Percentiles rank a stretch among this genome's conserved stretches.
Evolutionary conservation across 2,797 vertebrate species (phyloP).

Genomic region (Strix occidentalis): DNA sequence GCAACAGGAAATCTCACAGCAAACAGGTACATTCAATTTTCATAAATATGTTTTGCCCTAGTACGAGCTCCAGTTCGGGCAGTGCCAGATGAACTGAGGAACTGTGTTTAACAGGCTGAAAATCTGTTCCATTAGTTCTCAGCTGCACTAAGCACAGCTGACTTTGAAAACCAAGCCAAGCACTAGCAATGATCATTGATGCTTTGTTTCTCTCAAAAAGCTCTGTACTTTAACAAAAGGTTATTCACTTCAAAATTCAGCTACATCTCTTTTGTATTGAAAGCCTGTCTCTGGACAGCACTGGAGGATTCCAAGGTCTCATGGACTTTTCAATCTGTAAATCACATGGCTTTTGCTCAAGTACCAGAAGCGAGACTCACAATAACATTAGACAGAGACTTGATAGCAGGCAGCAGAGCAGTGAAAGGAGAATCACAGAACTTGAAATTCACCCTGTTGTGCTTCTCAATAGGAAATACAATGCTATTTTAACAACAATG

Average conservation of each 20-base stretch:
- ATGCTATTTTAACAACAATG: background rate
- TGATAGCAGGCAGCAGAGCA: background rate
- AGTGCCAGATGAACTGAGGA: background rate
- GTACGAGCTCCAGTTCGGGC: background rate
- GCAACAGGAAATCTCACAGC: background rate
- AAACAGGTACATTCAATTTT: background rate
- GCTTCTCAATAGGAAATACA: background rate
- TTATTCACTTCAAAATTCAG: background rate
- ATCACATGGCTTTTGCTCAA: background rate
- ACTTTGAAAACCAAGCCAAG: background rate
- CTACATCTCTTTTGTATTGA: background rate
- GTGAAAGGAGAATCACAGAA: background rate
- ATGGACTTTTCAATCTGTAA: background rate
- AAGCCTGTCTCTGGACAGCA: background rate
- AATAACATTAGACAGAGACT: background rate
- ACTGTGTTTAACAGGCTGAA: background rate
- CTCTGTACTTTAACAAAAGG: background rate
- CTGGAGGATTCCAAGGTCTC: background rate
- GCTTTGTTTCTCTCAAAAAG: background rate
- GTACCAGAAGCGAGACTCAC: background rate
- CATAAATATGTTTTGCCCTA: background rate
- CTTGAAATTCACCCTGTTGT: background rate
- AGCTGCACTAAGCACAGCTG: background rate
- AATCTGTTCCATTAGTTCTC: background rate
- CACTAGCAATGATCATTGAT: background rate